Percentiles rank a stretch among this genome's conserved stretches.
These are phyloP conservation scores for Capromys pilorides DNA, from an alignment of 2,797 vertebrate genomes.

Conservation along the genomic window DNA sequence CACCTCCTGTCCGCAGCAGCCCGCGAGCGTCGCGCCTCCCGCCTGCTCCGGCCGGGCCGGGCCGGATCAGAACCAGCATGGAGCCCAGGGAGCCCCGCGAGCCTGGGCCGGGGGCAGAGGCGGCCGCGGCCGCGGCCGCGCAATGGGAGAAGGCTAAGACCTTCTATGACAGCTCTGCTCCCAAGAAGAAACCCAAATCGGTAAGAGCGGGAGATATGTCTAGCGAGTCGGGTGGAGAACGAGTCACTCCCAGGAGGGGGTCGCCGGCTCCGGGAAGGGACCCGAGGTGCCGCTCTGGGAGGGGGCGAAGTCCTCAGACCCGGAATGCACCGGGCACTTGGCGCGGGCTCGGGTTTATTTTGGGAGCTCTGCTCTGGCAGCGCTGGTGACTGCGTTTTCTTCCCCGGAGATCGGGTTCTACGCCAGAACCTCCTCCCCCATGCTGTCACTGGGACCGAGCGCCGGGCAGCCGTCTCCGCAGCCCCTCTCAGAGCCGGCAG, in stretches of 20 bases:
- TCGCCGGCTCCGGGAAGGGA: not conserved
- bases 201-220: conserved; percentile 84
- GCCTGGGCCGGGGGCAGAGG: conserved; percentile 62
- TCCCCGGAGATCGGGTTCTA: conserved; percentile 62
- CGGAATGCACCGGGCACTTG: conserved; percentile 55
- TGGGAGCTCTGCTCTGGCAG: conserved; percentile 63
- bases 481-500: not conserved
- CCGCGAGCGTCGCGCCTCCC: not conserved
- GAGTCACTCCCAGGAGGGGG: not conserved
- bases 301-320: not conserved
- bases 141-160: conserved; percentile 85
- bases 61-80: conserved; percentile 55
- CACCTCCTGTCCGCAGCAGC: conserved; percentile 12
- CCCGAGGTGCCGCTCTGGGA: not conserved
- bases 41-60: not conserved
- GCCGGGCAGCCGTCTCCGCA: not conserved
- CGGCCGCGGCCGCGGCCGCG: not conserved
- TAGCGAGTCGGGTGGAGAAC: not conserved
- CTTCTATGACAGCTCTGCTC: conserved; percentile 86
- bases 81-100: conserved; percentile 65
- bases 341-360: conserved; percentile 73
- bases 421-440: conserved; percentile 68
- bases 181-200: conserved; percentile 91
- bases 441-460: conserved; percentile 14
- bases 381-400: not conserved